Conservation (phyloP, 2,888 invertebrate genomes). For the Drosophila incognita region DNA sequence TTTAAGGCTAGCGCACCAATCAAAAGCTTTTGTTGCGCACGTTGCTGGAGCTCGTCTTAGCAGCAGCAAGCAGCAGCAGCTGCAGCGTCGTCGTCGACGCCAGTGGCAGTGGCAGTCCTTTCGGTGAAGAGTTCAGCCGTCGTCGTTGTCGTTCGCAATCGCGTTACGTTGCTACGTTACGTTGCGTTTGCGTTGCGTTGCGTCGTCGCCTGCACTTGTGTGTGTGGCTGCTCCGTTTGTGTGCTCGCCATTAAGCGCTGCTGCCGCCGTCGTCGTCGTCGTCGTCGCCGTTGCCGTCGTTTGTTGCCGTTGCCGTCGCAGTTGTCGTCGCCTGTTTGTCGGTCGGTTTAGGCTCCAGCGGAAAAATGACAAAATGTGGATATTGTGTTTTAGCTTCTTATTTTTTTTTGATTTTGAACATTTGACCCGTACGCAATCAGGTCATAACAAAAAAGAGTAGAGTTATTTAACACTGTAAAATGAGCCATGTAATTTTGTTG, state of each 20-base stretch:
- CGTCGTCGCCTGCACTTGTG: slow-evolving; percentile 22
- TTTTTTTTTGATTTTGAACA: slow-evolving; percentile 74
- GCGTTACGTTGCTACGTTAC: slow-evolving; percentile 9
- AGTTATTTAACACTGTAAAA: slow-evolving; percentile 32
- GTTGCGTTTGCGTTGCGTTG: slow-evolving; percentile 12
- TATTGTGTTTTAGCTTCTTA: slow-evolving; percentile 36
- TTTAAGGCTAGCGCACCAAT: slow-evolving; percentile 19
- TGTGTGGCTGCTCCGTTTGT: slow-evolving; percentile 16
- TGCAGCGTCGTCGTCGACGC: slow-evolving; percentile 58
- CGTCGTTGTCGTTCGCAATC: slow-evolving; percentile 32
- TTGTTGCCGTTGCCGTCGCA: slow-evolving; percentile 36
- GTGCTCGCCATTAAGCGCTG: slow-evolving; percentile 37
- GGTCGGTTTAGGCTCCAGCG: slow-evolving; percentile 57
- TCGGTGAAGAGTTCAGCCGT: slow-evolving; percentile 78
- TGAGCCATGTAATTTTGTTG: slow-evolving; percentile 33
- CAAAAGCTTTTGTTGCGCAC: slow-evolving; percentile 52
- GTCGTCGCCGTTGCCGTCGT: slow-evolving; percentile 34
- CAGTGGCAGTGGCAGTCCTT: slow-evolving; percentile 79
- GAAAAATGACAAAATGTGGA: slow-evolving; percentile 78
- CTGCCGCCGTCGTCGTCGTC: slow-evolving; percentile 42
- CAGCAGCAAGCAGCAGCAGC: slow-evolving; percentile 32
- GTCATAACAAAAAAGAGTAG: slow-evolving; percentile 67
- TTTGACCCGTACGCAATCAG: slow-evolving; percentile 83
- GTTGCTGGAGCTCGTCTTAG: slow-evolving; percentile 40
- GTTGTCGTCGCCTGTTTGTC: slow-evolving; percentile 59